Percentiles rank a stretch among this genome's conserved stretches.
These are phyloP conservation scores for Polydrusus tereticollis DNA, from an alignment of 2,888 invertebrate species.

Conservation along the genomic window DNA sequence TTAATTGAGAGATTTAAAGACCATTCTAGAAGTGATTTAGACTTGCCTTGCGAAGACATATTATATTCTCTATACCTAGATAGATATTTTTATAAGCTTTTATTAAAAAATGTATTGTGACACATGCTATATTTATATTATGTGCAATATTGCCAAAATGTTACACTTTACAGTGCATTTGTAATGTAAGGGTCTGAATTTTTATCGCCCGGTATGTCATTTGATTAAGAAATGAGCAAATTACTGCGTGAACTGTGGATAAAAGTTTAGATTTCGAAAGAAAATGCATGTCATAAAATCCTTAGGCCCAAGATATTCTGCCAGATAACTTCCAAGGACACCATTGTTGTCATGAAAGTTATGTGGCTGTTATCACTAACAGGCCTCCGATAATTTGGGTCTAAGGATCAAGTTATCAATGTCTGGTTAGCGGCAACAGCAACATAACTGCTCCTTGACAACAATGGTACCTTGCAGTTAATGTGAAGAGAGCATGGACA, in stretches of 20 bases:
- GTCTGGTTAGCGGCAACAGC: too few relatives aligned
- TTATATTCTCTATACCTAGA: slow-evolving; percentile 34
- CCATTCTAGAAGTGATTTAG: slow-evolving; percentile 53
- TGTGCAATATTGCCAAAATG: slow-evolving; percentile 59
- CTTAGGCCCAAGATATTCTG: too few relatives aligned
- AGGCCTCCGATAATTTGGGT: too few relatives aligned
- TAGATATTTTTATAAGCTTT: slow-evolving; percentile 60
- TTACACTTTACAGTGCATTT: not conserved
- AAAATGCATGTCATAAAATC: too few relatives aligned
- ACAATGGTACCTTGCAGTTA: too few relatives aligned
- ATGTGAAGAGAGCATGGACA: too few relatives aligned
- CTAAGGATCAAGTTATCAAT: too few relatives aligned
- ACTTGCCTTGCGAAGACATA: slow-evolving; percentile 58
- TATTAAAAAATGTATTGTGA: slow-evolving; percentile 36
- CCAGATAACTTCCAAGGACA: too few relatives aligned
- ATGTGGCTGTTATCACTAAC: too few relatives aligned
- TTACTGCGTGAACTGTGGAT: not conserved
- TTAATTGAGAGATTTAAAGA: slow-evolving; percentile 41
- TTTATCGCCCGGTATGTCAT: not conserved
- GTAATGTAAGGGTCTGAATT: not conserved
- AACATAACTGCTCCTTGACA: too few relatives aligned
- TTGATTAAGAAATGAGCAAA: not conserved
- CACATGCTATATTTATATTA: slow-evolving; percentile 33
- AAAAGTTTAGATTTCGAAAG: not conserved
- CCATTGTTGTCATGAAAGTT: too few relatives aligned